Evolutionary conservation across 1,140 invertebrate species (phyloP).

Genomic region (Cotesia chilonis): DNA sequence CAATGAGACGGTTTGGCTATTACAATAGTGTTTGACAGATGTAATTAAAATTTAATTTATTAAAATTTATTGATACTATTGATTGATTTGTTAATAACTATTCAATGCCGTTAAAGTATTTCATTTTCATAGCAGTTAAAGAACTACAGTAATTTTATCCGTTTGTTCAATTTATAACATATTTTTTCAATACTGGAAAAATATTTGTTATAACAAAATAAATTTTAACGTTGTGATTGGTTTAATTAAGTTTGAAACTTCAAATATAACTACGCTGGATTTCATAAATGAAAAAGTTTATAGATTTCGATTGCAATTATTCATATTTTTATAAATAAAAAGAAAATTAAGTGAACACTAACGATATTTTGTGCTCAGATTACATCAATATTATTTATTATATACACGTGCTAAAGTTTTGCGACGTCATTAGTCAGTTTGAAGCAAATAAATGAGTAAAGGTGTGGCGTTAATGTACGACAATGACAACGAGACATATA

Average conservation of each 20-base stretch:
- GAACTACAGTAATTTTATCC: no score
- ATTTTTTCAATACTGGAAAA: no score
- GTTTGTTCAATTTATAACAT: no score
- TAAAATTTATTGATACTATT: not conserved
- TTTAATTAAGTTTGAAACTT: no score
- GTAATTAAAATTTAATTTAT: not conserved
- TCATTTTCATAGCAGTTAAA: no score
- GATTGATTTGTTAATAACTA: not conserved
- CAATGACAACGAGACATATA: not conserved
- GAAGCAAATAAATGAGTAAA: not conserved
- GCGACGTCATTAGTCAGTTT: constrained; percentile 13
- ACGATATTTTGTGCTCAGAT: not conserved
- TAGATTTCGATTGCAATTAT: no score
- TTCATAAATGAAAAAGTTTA: no score
- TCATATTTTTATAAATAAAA: no score
- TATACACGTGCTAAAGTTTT: constrained; percentile 14
- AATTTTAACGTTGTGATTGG: no score
- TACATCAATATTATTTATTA: not conserved
- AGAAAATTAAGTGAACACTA: not conserved
- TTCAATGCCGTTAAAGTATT: no score
- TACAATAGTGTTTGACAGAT: constrained; percentile 29
- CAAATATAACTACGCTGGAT: no score
- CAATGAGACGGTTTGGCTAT: not conserved
- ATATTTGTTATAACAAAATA: no score
- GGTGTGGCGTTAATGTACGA: constrained; percentile 22